Evolutionary conservation across 2,113 vertebrate species (phyloP), one percentile per base, ranked within the genome.

Genomic region (cattle (Bos taurus)): DNA sequence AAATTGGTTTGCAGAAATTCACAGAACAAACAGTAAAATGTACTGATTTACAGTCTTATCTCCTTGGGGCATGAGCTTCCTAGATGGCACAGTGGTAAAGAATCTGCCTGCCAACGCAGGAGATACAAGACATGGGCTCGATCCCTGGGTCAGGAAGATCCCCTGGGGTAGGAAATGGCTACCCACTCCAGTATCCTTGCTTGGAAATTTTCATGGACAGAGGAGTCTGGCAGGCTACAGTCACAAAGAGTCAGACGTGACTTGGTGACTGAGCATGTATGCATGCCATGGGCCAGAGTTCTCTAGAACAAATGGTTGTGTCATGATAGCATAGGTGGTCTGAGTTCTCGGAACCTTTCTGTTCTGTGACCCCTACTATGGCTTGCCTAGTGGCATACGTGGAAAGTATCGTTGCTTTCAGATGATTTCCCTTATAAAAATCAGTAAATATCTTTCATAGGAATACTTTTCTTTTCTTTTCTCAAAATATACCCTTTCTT

Each of bases 1-100:
- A 91, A 94, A 67, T 21, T 74, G 12, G 33, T 78, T 87, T 92
- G 56, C 26, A 90, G 62, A 84, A 95, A 97, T 95, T 89, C 46
- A 52, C 40, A 26, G 12, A 91, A 54, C 36, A 91, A 74, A 62
- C 23, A 71, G 40, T 54, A 86, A 74, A 89, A 57, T 54, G 54
- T 93, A 54, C 26, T 82, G 25, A 13, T 71, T 83, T 82, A 21
- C 11, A 52, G 33, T 91, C 48, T 90, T 91, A 84, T 59, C 56
- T 23, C n/a, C 59, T 17, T 25, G 67, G 67, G 19, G 36, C n/a
- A 40, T 25, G 23, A 43, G 40, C 36, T 77, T 43, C 40, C 40
- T 40, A 43, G 11, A 13, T 43, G 40, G 71, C 23, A 26, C 23
- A 43, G 40, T 43, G 40, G 71, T 43, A 77, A 77, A 77, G 71